Base-by-base conservation (phyloP, 2,113 vertebrate species). In the Nicator chloris region DNA sequence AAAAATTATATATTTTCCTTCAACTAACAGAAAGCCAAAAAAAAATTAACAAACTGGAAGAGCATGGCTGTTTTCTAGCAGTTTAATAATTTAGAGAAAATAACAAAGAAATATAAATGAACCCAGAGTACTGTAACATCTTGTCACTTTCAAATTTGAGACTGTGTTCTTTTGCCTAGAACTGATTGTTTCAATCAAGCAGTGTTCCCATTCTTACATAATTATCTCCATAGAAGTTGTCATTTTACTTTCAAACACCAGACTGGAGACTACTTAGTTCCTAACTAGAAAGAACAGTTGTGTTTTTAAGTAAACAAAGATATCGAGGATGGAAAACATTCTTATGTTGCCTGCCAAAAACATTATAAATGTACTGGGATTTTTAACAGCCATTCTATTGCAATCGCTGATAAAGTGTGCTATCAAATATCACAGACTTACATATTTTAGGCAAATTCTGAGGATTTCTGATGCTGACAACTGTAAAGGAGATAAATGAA, bases 281-380 rank as follows among this genome's bases (percentile, higher is more conserved):
- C 53, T 35, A 53, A 44, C 21, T 85, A 71, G 57, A 82, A 56
- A 59, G 26, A 95, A 90, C 80, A 84, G 60, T 82, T 75, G 45
- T 76, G 51, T 14, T 94, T 95, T 81, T 84, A 84, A 92, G 56
- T 87, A 95, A 89, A 86, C 59, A 94, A 91, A 93, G 82, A 69
- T n/a, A 81, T 45, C 2, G n/a, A 79, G 66, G 73, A 75, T 11
- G 7, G 21, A 80, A 95, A 82, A 30, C 9, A 40, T 71, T 37
- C 37, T 81, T 56, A 68, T 60, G 21, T 57, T 6, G 5, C 11
- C 57, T 86, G 77, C 28, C 73, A 91, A 69, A 76, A 95, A 30
- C 44, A 33, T 28, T 51, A 5, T 15, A 65, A 92, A 17, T 35
- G 26, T 45, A 23, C 5, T 40, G 40, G 44, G 45, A 61, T 45